These are phyloP conservation scores for Macrochelys suwanniensis DNA, from an alignment of 2,797 vertebrate species.

Conservation along the genomic window DNA sequence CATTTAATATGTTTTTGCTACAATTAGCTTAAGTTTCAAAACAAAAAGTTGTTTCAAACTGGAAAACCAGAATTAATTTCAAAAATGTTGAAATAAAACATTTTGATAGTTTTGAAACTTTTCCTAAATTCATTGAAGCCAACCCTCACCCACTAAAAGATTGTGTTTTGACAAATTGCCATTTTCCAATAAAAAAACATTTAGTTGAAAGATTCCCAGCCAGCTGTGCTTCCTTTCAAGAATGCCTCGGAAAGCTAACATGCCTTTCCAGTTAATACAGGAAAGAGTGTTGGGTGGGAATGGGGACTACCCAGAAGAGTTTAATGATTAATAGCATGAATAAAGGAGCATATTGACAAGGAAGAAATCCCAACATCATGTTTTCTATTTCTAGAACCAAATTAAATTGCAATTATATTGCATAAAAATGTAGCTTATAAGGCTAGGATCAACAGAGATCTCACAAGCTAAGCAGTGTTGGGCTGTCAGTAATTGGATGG, in stretches of 20 bases:
- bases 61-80: too few species aligned
- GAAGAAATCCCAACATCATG: neutral
- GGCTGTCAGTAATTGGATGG: neutral
- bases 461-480: neutral
- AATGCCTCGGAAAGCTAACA: neutral
- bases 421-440: neutral
- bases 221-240: neutral
- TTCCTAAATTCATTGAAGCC: too few species aligned
- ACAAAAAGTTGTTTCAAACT: too few species aligned
- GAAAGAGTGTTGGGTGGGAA: neutral
- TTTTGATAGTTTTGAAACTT: too few species aligned
- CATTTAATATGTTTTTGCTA: too few species aligned
- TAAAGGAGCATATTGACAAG: neutral
- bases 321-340: neutral
- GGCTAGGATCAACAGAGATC: neutral
- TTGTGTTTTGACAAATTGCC: too few species aligned
- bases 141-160: too few species aligned
- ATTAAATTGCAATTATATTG: neutral
- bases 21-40: too few species aligned
- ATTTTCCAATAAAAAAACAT: neutral
- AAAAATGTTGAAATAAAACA: too few species aligned
- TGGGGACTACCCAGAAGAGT: neutral
- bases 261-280: neutral
- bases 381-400: neutral
- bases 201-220: too few species aligned